A percentile compares a stretch with the other conserved stretches of the same genome.
Evolutionary conservation across 2,888 invertebrate genomes (phyloP).

Genomic region (Beris morrisii): DNA sequence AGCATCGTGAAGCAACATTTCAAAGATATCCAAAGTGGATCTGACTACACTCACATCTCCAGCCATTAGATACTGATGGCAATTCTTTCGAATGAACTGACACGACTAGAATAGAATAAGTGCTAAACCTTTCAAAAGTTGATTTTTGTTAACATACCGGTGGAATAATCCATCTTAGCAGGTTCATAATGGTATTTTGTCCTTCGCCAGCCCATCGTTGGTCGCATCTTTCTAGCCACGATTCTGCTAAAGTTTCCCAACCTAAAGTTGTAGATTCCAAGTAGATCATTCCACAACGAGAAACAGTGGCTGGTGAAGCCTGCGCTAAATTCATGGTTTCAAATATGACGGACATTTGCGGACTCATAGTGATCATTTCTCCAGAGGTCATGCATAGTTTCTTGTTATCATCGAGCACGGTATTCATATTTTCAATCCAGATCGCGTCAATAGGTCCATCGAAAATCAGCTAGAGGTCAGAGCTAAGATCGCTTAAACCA

Average conservation of each 20-base stretch:
- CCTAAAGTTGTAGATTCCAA: slow-evolving; percentile 83
- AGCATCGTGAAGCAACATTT: slow-evolving; percentile 77
- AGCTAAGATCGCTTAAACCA: not conserved
- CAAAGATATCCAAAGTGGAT: slow-evolving; percentile 73
- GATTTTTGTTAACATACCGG: slow-evolving; percentile 55
- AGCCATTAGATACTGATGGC: slow-evolving; percentile 65
- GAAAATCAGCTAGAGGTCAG: slow-evolving; percentile 63
- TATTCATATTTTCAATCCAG: slow-evolving; percentile 95
- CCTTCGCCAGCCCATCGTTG: slow-evolving; percentile 67
- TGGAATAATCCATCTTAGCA: slow-evolving; percentile 79
- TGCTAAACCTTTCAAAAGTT: not conserved
- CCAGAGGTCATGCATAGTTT: slow-evolving; percentile 88
- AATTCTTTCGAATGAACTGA: slow-evolving; percentile 71
- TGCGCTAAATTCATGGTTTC: slow-evolving; percentile 87
- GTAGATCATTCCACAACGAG: slow-evolving; percentile 90
- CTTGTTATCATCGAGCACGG: slow-evolving; percentile 86
- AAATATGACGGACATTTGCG: slow-evolving; percentile 85
- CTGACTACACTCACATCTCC: slow-evolving; percentile 73
- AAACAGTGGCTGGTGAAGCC: slow-evolving; percentile 88
- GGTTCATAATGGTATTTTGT: slow-evolving; percentile 61
- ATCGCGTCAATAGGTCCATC: slow-evolving; percentile 91
- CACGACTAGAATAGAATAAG: slow-evolving; percentile 48
- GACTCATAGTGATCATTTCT: slow-evolving; percentile 82
- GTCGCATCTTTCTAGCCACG: slow-evolving; percentile 75
- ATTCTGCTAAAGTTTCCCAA: slow-evolving; percentile 76